Base-by-base conservation (phyloP, 2,888 invertebrate species). In the Nebria brevicollis region DNA sequence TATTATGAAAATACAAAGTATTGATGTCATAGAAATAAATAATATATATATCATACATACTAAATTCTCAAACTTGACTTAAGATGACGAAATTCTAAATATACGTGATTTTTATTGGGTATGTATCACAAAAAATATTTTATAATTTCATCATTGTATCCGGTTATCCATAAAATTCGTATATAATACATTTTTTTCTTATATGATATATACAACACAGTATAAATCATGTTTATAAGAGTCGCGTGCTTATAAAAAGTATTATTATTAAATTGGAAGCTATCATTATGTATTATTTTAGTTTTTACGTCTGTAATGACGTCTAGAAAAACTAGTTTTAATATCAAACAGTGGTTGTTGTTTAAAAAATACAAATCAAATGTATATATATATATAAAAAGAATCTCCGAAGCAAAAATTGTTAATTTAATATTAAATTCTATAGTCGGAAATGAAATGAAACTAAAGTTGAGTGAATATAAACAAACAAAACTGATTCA, bases 81-180 rank as follows among this genome's bases (percentile, higher is more conserved):
- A 34, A 26, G 26, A 70, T 70, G 70, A 70, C 70, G 13, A 70
- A 25, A 70, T 70, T 70, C 70, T 70, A 70, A 70, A 70, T 70
- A 70, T 70, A 70, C 15, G 25, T 70, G 70, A 70, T 70, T 25
- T 15, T 25, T 25, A 70, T 70, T 70, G 25, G 26, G 25, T 34
- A 70, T 26, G 34, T 11, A 70, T 34, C 10, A 20, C 66, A 15
- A 25, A 20, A 15, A 66, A 20, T 65, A 65, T 66, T 66, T 66
- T 2, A 70, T 70, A 25, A 70, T 26, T 54, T 54, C 54, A 54
- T 54, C 54, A 13, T 54, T 54, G 54, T 54, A 54, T 54, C 54
- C 54, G 54, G 8, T 13, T 54, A 54, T 54, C 54, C 54, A 11
- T 54, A 54, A 54, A 54, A 54, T 54, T 13, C n/a, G 25, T 13